Conservation (phyloP, 2,797 vertebrate species). For the Coccyzus lansbergi region DNA sequence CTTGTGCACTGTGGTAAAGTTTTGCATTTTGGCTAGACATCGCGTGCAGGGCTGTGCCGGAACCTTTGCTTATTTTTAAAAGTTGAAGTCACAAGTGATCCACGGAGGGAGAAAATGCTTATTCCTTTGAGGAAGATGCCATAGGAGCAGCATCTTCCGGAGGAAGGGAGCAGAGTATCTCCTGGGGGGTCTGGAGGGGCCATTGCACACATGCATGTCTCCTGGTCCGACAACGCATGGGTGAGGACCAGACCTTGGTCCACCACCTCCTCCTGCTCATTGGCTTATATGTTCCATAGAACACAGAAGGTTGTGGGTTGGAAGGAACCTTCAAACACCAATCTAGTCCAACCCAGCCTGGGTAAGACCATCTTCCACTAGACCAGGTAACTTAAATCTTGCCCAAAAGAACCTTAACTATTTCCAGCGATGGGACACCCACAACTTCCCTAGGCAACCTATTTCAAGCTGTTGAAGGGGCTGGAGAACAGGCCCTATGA, state of each 20-base stretch:
- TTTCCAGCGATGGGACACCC: neutral
- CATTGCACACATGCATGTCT: accelerated
- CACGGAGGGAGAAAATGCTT: conserved; percentile 25
- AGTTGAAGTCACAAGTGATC: conserved; percentile 13
- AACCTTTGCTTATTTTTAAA: neutral
- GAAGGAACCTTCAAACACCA: neutral
- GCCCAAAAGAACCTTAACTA: neutral
- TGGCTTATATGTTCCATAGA: too few relatives aligned
- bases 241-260: neutral
- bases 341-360: neutral
- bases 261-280: neutral
- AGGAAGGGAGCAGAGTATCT: neutral
- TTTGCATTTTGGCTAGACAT: conserved; percentile 86
- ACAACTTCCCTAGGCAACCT: neutral
- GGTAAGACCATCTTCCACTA: neutral
- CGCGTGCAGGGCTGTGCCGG: conserved; percentile 42
- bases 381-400: neutral
- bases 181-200: neutral
- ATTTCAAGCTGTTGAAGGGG: too few relatives aligned
- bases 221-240: accelerated
- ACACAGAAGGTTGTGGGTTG: neutral
- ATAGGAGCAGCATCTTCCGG: neutral
- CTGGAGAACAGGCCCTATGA: too few relatives aligned
- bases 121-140: conserved; percentile 12
- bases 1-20: conserved; percentile 75